Evolutionary conservation across 2,113 vertebrate species (phyloP).

Genomic region (Etia nguti): DNA sequence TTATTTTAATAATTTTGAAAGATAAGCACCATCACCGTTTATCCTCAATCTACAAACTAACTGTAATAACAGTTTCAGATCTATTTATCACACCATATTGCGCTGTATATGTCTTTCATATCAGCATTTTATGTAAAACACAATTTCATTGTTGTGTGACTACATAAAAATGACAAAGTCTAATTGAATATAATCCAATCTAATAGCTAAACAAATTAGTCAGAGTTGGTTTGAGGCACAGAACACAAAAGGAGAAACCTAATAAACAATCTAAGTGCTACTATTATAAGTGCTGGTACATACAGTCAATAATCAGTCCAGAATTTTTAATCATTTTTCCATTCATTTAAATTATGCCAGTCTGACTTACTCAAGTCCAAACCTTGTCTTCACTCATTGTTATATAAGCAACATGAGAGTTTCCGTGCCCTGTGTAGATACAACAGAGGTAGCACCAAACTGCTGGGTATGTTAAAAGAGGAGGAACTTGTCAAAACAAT

Average conservation of each 20-base stretch:
- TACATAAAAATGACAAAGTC: neutral
- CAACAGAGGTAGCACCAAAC: neutral
- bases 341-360: neutral
- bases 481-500: neutral
- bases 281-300: neutral
- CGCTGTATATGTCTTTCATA: neutral
- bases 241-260: neutral
- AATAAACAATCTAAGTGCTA: neutral
- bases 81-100: neutral
- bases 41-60: neutral
- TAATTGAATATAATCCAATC: neutral
- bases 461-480: neutral
- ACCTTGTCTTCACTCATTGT: neutral
- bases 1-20: neutral
- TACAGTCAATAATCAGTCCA: neutral
- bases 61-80: neutral
- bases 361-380: neutral
- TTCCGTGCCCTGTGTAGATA: neutral
- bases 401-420: neutral
- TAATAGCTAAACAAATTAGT: neutral
- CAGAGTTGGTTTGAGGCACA: neutral
- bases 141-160: neutral
- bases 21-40: accelerated
- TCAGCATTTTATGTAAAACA: neutral
- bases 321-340: neutral